Conservation (phyloP, 2,888 invertebrate genomes). For the Embidobia sp. region DNA sequence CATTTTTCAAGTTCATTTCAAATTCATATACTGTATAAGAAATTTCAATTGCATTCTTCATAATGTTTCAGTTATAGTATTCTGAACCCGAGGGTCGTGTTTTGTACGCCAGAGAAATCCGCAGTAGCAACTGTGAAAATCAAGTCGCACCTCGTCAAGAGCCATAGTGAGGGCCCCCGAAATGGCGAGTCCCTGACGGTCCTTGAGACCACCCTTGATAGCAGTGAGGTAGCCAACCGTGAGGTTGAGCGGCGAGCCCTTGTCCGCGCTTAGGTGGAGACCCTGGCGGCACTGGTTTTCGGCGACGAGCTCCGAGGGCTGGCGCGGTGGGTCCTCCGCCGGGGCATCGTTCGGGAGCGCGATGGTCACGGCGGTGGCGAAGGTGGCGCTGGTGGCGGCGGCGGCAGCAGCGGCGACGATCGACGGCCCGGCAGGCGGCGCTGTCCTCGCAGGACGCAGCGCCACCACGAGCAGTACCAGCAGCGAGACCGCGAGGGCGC, state of each 20-base stretch:
- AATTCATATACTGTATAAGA: too few species aligned
- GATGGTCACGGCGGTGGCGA: conserved; percentile 50
- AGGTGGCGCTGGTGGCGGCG: conserved; percentile 52
- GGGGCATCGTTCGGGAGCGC: conserved; percentile 46
- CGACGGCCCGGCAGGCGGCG: conserved; percentile 67
- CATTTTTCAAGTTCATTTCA: too few species aligned
- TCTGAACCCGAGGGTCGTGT: too few species aligned
- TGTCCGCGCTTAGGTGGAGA: conserved; percentile 23
- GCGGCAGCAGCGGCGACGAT: conserved; percentile 42
- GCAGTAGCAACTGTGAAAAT: too few species aligned
- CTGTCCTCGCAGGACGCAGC: conserved; percentile 77
- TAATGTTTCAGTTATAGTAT: too few species aligned
- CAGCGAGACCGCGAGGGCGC: conserved; percentile 47
- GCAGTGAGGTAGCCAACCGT: conserved; percentile 94
- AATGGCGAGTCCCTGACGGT: conserved; percentile 92
- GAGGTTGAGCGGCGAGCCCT: conserved; percentile 81
- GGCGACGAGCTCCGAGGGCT: conserved; percentile 41
- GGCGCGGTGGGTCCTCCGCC: conserved; percentile 51
- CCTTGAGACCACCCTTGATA: conserved; percentile 88
- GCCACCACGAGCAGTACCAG: conserved; percentile 76
- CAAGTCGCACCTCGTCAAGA: conserved; percentile 86
- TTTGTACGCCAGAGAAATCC: too few species aligned
- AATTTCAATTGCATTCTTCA: too few species aligned
- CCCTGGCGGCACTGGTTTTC: conserved; percentile 52
- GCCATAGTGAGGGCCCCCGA: conserved; percentile 96